Evolutionary conservation across 2,797 vertebrate genomes (phyloP), one percentile per base, ranked within the genome.

Genomic region (Fratercula arctica): DNA sequence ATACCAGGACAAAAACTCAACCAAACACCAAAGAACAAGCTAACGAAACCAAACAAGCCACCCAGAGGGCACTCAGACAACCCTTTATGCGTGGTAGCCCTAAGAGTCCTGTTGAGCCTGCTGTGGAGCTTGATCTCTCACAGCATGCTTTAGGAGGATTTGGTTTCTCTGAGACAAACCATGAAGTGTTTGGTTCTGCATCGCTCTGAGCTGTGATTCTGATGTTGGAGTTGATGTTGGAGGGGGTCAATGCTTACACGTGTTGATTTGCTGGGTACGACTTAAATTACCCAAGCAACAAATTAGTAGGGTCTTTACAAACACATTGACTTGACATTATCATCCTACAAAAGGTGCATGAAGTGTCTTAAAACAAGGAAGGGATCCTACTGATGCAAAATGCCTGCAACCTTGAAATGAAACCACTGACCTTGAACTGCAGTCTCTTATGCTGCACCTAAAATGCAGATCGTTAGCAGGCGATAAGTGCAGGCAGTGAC

Each of bases 391-490:
- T 48, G 26, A 17, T 24, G 25, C 45, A 41, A 39, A 61, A 56
- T 13, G 15, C 48, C 35, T 43, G 53, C 25, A n/a, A 9, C n/a
- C 26, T 57, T 50, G 41, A n/a, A 11, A n/a, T 57, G 7, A 59
- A 51, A 37, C 6, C 25, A 7, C 50, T 26, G 29, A 39, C 35
- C 26, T 12, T 51, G 37, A 45, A 9, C 51, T 31, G 18, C 16
- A 21, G 17, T 26, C n/a, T 39, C 21, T 45, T 33, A 28, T 7
- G 2, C 39, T 25, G 46, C 26, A 18, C 53, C 67, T 24, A 10
- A 24, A 46, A 24, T 7, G 10, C 37, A 11, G 19, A 3, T 24
- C 4, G 0, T 26, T 45, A 46, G 45, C 3, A 6, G 51, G 29
- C 25, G 17, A 23, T 46, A 33, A 20, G 39, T 31, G n/a, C 41